Percentiles rank a stretch among this genome's conserved stretches.
These are phyloP conservation scores for Peromyscus leucopus DNA, from an alignment of 2,113 vertebrate species.

Conservation along the genomic window DNA sequence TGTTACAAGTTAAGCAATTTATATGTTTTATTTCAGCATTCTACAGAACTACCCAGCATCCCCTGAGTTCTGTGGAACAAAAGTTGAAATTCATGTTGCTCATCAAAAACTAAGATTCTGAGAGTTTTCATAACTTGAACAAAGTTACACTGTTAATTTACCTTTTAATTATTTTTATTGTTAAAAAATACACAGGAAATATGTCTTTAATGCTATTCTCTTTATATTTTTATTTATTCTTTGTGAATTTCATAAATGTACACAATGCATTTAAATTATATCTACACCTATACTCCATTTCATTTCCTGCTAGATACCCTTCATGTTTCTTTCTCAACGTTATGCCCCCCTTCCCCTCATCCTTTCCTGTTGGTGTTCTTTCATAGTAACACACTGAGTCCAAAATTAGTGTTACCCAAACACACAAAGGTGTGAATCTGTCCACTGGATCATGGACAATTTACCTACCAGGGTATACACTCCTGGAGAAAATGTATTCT, in stretches of 20 bases:
- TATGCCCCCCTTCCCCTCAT: rapidly evolving
- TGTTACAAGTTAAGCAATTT: neutral
- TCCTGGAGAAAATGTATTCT: neutral
- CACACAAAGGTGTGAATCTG: neutral
- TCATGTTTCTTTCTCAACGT: neutral
- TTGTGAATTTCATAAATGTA: neutral
- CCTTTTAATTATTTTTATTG: neutral
- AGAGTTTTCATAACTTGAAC: neutral
- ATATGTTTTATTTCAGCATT: neutral
- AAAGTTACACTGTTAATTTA: neutral
- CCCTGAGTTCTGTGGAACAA: neutral
- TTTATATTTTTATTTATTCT: neutral
- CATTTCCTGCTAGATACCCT: neutral
- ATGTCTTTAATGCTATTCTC: neutral
- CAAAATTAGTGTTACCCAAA: neutral
- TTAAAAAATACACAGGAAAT: neutral
- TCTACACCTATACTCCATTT: neutral
- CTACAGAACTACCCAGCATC: conserved; percentile 2
- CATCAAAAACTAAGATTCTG: conserved; percentile 34
- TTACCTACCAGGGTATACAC: no score
- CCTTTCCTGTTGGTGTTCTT: neutral
- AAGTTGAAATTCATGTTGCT: conserved; percentile 44
- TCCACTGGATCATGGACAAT: neutral
- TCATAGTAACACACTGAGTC: neutral
- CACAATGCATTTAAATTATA: no score